These are phyloP conservation scores for Agrochola lota DNA, from an alignment of 2,888 invertebrate genomes.

Conservation along the genomic window DNA sequence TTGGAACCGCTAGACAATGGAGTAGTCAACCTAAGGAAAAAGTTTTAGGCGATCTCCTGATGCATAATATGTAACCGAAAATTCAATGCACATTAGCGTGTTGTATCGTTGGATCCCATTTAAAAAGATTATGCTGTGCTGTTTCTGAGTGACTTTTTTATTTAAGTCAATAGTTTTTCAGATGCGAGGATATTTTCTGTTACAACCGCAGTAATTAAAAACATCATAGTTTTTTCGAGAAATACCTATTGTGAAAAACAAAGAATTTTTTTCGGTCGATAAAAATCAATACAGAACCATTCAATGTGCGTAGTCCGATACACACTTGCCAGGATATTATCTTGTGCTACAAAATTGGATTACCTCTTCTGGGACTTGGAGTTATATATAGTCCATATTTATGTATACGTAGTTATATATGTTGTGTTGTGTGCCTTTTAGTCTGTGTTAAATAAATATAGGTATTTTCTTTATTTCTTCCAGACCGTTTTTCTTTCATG, in stretches of 20 bases:
- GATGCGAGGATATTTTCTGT: neutral
- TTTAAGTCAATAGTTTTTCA: neutral
- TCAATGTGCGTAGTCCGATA: neutral
- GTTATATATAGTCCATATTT: too few species aligned
- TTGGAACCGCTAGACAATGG: neutral
- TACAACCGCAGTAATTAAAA: neutral
- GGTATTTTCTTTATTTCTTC: too few species aligned
- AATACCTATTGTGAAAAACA: neutral
- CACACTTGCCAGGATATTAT: neutral
- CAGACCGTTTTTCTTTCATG: too few species aligned
- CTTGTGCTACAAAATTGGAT: neutral
- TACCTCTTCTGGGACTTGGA: neutral
- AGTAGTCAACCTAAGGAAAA: neutral
- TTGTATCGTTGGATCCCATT: neutral
- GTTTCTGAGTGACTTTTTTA: neutral
- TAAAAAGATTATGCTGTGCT: neutral
- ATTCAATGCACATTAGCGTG: neutral
- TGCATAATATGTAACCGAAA: neutral
- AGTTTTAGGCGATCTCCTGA: neutral
- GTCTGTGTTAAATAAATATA: too few species aligned
- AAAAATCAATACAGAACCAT: neutral
- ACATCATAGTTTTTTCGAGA: neutral
- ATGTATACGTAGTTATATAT: too few species aligned
- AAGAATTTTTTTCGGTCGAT: neutral
- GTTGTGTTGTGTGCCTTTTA: too few species aligned